Conservation (phyloP, 2,113 vertebrate species). For the Sphaerodactylus townsendi region DNA sequence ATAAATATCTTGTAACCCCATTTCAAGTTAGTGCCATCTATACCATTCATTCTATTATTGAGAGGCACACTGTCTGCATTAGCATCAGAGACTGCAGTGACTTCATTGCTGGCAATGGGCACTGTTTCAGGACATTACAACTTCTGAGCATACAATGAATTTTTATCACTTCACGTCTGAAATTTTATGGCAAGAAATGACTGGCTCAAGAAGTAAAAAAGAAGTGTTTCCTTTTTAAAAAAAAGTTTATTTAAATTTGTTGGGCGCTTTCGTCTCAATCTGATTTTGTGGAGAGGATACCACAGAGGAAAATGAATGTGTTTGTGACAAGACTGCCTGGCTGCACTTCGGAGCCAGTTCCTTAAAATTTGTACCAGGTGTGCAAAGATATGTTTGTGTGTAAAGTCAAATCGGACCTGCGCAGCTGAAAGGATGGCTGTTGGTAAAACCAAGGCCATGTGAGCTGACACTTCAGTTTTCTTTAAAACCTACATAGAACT, state of each 20-base stretch:
- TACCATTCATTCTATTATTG: slow-evolving; percentile 3
- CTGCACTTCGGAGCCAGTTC: slow-evolving; percentile 28
- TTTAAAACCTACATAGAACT: slow-evolving; percentile 29
- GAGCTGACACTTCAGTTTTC: slow-evolving; percentile 38
- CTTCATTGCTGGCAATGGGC: neutral
- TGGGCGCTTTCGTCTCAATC: slow-evolving; percentile 41
- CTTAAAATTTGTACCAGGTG: slow-evolving; percentile 21
- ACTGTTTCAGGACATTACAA: neutral
- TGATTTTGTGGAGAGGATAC: slow-evolving; percentile 24
- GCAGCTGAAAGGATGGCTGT: slow-evolving; percentile 28
- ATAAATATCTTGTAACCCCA: neutral
- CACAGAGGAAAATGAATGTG: slow-evolving; percentile 39
- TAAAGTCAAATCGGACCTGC: slow-evolving; percentile 22
- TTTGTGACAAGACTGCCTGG: slow-evolving; percentile 39
- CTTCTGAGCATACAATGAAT: neutral
- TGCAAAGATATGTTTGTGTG: neutral
- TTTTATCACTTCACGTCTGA: slow-evolving; percentile 22
- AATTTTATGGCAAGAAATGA: slow-evolving; percentile 36
- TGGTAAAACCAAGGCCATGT: slow-evolving; percentile 44
- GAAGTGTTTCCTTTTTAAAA: slow-evolving; percentile 2
- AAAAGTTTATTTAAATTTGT: slow-evolving; percentile 28
- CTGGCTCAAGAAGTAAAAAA: slow-evolving; percentile 36
- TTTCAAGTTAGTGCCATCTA: slow-evolving; percentile 7
- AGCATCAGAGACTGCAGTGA: neutral
- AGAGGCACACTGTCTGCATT: neutral